Evolutionary conservation across 2,113 vertebrate genomes (phyloP).

Genomic region (Trematocara macrostoma): DNA sequence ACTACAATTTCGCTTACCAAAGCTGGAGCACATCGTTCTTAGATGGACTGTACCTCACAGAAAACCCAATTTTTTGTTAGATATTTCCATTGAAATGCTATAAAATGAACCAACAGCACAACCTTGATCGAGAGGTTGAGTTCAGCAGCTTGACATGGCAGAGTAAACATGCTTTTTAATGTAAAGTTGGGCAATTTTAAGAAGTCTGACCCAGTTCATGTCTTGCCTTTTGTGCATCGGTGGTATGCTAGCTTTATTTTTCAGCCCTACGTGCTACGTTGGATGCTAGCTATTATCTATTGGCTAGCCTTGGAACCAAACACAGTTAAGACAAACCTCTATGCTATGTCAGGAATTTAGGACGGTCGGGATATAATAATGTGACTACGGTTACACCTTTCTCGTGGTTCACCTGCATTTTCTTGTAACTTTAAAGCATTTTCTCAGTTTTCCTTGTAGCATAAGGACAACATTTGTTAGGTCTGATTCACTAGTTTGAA

Average conservation of each 20-base stretch:
- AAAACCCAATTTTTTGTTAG: fast-evolving
- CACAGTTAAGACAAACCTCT: not conserved
- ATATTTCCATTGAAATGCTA: not conserved
- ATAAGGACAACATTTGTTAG: not conserved
- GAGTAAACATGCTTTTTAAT: not conserved
- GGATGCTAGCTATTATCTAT: not conserved
- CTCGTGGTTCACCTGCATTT: not conserved
- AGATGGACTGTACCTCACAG: not conserved
- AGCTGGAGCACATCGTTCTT: not conserved
- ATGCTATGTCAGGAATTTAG: fast-evolving
- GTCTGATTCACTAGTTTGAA: not conserved
- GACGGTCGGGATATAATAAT: not conserved
- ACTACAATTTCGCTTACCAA: not conserved
- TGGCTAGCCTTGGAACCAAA: not conserved
- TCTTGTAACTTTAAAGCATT: not conserved
- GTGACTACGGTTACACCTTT: fast-evolving
- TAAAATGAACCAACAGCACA: not conserved
- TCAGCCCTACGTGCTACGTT: not conserved
- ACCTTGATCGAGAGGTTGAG: not conserved
- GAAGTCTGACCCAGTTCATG: not conserved
- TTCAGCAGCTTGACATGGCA: not conserved
- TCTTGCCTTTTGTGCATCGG: not conserved
- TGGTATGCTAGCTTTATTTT: not conserved
- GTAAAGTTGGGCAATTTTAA: not conserved
- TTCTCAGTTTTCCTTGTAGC: not conserved